Conservation (phyloP, 2,797 vertebrate species). For the Limosa lapponica region DNA sequence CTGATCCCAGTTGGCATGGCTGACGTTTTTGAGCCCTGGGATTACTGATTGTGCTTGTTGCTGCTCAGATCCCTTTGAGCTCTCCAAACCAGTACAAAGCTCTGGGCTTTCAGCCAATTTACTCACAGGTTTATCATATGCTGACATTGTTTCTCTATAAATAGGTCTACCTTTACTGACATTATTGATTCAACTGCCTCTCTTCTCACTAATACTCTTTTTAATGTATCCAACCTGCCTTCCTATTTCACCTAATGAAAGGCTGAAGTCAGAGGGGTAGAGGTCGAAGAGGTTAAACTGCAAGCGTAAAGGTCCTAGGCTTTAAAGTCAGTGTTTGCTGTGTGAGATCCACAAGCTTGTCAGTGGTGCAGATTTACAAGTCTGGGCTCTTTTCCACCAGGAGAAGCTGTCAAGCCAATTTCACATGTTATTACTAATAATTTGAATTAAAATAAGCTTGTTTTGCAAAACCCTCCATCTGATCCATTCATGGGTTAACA, state of each 20-base stretch:
- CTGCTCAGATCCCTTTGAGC: neutral
- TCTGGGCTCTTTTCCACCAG: neutral
- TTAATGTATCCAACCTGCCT: conserved; percentile 40
- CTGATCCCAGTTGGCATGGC: neutral
- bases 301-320: neutral
- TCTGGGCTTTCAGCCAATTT: conserved; percentile 66
- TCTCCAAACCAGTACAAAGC: conserved; percentile 41
- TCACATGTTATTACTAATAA: neutral
- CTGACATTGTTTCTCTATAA: conserved; percentile 72
- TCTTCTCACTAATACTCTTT: conserved; percentile 53
- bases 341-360: neutral
- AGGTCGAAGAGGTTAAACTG: conserved; percentile 41
- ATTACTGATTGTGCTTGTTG: conserved; percentile 12
- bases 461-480: neutral
- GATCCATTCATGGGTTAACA: neutral
- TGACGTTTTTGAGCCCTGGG: neutral
- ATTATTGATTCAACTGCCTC: conserved; percentile 63
- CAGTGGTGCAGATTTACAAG: neutral
- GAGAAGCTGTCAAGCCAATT: neutral
- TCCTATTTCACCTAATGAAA: conserved; percentile 29
- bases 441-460: neutral
- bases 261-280: conserved; percentile 18
- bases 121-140: conserved; percentile 66
- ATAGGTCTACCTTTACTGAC: conserved; percentile 67
- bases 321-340: neutral